These are phyloP conservation scores for Atherinosoma microstoma DNA, from an alignment of 2,797 vertebrate genomes.

Conservation along the genomic window DNA sequence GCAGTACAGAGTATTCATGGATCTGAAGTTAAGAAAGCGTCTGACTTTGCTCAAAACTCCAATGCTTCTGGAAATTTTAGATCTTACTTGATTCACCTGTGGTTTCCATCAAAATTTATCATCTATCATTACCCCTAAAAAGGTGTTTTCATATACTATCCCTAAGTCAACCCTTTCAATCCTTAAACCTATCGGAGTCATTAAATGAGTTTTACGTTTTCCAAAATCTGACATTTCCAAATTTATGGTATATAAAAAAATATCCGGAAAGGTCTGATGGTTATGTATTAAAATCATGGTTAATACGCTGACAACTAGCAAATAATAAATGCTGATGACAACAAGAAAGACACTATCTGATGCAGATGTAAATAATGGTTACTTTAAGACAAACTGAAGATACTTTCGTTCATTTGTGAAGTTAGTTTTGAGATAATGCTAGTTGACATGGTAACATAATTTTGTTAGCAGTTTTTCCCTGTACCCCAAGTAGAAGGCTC, in stretches of 20 bases:
- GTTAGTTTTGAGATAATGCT: not conserved
- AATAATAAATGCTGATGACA: conserved; percentile 1
- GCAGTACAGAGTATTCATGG: no score
- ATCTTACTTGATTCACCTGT: no score
- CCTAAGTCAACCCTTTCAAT: no score
- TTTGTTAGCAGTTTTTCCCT: not conserved
- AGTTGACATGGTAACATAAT: not conserved
- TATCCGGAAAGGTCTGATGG: not conserved
- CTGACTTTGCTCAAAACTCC: no score
- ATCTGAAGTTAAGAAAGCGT: no score
- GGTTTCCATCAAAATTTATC: no score
- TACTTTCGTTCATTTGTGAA: not conserved
- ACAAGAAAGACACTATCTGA: conserved; percentile 1
- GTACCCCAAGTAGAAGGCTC: not conserved
- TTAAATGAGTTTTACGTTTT: no score
- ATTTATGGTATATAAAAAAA: no score
- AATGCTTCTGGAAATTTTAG: no score
- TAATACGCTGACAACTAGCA: not conserved
- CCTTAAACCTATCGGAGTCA: no score
- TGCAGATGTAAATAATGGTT: not conserved
- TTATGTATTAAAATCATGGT: not conserved
- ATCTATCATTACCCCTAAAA: no score
- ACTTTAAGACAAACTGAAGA: not conserved
- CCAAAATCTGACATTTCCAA: not conserved
- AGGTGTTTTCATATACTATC: no score